Base-by-base conservation (phyloP, 2,888 invertebrate genomes). In the Parnassius apollo region DNA sequence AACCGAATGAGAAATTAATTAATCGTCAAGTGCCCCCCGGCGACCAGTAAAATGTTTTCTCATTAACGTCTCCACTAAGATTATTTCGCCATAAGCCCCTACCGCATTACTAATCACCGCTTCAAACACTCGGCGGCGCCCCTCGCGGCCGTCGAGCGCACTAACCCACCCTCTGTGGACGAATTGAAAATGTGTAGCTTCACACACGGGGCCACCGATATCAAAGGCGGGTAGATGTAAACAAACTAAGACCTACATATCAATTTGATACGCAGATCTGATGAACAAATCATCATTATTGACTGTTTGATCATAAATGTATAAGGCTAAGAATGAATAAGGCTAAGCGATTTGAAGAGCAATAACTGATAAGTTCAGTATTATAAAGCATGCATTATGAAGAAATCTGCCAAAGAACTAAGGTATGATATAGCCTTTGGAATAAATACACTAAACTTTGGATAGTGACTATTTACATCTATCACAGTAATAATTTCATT, bases 61-160 rank as follows among this genome's bases (percentile, higher is more conserved):
- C 85, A 85, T 87, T 85, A 85, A 78, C 77, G 78, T 76, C 79
- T 81, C 76, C 76, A 78, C 79, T 83, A 81, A 85, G 85, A 86
- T 85, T 85, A 85, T 86, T 83, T 83, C 74, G 76, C 82, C 78
- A 82, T 82, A 83, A 81, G 77, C 76, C 73, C 78, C 81, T 77
- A 72, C 80, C 78, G 77, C 81, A 79, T 81, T 84, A 85, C 85
- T 83, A 86, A 86, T 86, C 85, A 85, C 81, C 71, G 80, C 81
- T 80, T 82, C 83, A 82, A 85, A 84, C 83, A 82, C 73, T 75
- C 73, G 71, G 71, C 68, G 61, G 68, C 71, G 71, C 75, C 82
- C 78, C 77, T 72, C 68, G 72, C 69, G 73, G 73, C 69, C 75
- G 71, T 66, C 68, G 72, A 74, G 76, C 75, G 74, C 77, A 78